phyloP scores from a whole-genome alignment of 2,113 vertebrate genomes.

The Sarotherodon lohbergeri region DNA sequence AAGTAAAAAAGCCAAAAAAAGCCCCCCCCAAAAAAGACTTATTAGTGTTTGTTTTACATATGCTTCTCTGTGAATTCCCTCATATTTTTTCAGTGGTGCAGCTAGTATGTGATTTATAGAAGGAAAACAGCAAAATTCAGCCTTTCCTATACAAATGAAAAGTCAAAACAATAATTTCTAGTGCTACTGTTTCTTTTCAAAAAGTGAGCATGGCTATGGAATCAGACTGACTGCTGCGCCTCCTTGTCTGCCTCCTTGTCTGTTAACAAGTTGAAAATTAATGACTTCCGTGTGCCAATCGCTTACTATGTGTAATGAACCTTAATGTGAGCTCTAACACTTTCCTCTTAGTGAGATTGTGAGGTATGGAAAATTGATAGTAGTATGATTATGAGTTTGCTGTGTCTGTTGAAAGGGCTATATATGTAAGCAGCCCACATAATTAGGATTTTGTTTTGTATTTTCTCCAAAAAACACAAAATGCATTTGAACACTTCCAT shows the following conservation, averaged over 20 bases:
- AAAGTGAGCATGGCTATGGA: not conserved
- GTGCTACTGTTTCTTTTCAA: not conserved
- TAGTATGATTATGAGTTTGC: not conserved
- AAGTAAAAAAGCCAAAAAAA: not conserved
- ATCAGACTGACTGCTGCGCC: not conserved
- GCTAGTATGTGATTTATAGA: not conserved
- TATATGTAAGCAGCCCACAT: not conserved
- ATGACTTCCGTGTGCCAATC: conserved; percentile 12
- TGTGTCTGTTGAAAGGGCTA: not conserved
- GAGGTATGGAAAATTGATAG: not conserved
- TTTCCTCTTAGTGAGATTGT: not conserved
- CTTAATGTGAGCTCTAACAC: conserved; percentile 4
- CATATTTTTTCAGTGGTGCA: not conserved
- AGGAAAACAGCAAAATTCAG: not conserved
- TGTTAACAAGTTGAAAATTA: conserved; percentile 1
- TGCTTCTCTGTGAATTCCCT: not conserved
- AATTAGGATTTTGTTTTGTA: not conserved
- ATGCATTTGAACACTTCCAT: not conserved
- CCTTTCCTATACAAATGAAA: not conserved
- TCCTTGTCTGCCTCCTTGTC: not conserved
- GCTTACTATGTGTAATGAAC: not conserved
- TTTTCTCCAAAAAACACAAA: not conserved
- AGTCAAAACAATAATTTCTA: not conserved
- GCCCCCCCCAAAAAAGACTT: not conserved
- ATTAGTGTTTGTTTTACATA: not conserved